Evolutionary conservation across 2,797 vertebrate genomes (phyloP), one percentile per base, ranked within the genome.

Genomic region (Pantherophis vulpinus): DNA sequence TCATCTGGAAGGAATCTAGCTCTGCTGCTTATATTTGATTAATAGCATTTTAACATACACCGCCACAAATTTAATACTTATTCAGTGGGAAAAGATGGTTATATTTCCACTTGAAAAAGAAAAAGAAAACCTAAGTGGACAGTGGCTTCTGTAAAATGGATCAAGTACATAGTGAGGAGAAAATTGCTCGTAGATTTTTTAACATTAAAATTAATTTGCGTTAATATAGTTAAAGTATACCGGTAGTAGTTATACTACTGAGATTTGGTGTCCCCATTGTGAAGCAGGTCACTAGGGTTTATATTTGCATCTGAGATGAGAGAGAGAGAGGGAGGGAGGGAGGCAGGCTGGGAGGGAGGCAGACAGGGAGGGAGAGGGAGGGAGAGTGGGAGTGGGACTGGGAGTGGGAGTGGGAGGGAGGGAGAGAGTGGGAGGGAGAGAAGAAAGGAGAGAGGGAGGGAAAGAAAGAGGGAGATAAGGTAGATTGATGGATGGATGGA

Each of bases 1-100:
- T 96, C 93, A 96, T 95, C 92, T 95, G 95, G 94, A 97, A 97
- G 96, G 96, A 96, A 96, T 96, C 88, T 96, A 92, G 79, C 32
- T 92, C 94, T 86, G 6, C 86, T 16, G 2, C 92, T 93, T 95
- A 47, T 94, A 3, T 95, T 95, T 94, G 9, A 93, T 94, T 94
- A 94, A 95, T 93, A 88, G 18, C 20, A 93, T 91, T 94, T 88
- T 11, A 94, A 95, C 94, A 92, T 94, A 74, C 61, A 74, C 96
- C 93, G 94, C 32, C 93, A 42, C 93, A 42, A 94, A 95, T 94
- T 90, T 92, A 92, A 87, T 96, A 58, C 91, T 94, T 96, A 18
- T 93, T 23, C 51, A 94, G 91, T 88, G 93, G 79, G 25, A 95
- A 51, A 95, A 89, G 70, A 56, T 11, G 94, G 58, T 91, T 93